These are phyloP conservation scores for Mormyrops boulengeri DNA, from an alignment of 2,797 vertebrate genomes.

Conservation along the genomic window DNA sequence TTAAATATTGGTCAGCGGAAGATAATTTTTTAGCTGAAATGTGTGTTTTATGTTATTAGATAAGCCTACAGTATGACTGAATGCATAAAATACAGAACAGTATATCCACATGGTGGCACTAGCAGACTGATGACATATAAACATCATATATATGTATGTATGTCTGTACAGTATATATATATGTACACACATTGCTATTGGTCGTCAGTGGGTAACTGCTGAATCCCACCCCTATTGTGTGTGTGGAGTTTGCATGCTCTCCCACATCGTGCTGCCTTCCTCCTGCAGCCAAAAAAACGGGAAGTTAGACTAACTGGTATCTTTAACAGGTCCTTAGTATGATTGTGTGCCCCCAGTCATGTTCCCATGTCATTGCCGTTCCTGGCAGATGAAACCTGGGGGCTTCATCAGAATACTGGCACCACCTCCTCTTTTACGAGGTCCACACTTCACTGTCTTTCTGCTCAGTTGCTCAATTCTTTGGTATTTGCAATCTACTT, in stretches of 20 bases:
- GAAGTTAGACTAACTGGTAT: background rate
- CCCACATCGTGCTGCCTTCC: background rate
- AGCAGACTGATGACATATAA: background rate
- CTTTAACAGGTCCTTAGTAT: conserved; percentile 39
- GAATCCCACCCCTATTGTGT: background rate
- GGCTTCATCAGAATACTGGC: conserved; percentile 29
- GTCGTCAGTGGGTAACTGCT: background rate
- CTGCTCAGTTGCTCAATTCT: background rate
- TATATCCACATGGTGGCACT: conserved; percentile 20
- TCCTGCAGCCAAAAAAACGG: background rate
- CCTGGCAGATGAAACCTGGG: conserved; percentile 36
- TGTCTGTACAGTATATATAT: background rate
- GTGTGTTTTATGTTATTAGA: background rate
- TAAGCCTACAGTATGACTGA: background rate
- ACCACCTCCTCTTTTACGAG: conserved; percentile 35
- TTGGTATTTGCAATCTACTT: background rate
- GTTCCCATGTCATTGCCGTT: conserved; percentile 45
- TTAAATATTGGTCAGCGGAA: background rate
- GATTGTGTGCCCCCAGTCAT: background rate
- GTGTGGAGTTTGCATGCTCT: background rate
- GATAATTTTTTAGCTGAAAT: background rate
- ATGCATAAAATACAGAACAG: background rate
- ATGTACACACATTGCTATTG: background rate
- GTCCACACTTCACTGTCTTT: background rate
- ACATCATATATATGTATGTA: background rate